Evolutionary conservation across 2,113 vertebrate genomes (phyloP).

Genomic region (Pachyramphus minor): DNA sequence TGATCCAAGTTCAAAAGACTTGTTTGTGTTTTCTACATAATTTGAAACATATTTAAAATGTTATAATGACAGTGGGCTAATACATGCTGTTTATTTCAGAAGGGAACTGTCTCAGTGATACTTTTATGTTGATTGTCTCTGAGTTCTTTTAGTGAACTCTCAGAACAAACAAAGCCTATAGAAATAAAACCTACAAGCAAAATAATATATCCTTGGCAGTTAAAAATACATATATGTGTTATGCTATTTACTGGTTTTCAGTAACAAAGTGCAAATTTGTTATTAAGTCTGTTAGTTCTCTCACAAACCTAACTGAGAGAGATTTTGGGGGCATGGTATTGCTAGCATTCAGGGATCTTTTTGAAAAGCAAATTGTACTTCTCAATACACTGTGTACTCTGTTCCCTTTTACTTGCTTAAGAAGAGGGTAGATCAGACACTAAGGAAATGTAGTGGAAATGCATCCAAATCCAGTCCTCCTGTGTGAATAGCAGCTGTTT

Average conservation of each 20-base stretch:
- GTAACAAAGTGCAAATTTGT: background rate
- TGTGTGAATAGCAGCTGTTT: slow-evolving; percentile 35
- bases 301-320: background rate
- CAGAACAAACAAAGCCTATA: background rate
- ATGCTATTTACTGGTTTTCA: background rate
- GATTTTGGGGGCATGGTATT: background rate
- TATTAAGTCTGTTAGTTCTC: background rate
- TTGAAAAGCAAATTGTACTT: background rate
- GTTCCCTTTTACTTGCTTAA: background rate
- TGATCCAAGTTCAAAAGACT: background rate
- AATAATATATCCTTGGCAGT: background rate
- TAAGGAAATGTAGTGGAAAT: slow-evolving; percentile 13
- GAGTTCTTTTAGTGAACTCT: background rate
- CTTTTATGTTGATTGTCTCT: background rate
- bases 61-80: background rate
- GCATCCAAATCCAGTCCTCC: slow-evolving; percentile 8
- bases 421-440: background rate
- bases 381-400: background rate
- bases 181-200: background rate
- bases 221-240: background rate
- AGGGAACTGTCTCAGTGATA: background rate
- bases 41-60: background rate
- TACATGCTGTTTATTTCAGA: background rate
- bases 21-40: background rate
- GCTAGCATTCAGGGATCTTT: background rate